Conservation (phyloP, 2,888 invertebrate species). For the Clitarchus hookeri region DNA sequence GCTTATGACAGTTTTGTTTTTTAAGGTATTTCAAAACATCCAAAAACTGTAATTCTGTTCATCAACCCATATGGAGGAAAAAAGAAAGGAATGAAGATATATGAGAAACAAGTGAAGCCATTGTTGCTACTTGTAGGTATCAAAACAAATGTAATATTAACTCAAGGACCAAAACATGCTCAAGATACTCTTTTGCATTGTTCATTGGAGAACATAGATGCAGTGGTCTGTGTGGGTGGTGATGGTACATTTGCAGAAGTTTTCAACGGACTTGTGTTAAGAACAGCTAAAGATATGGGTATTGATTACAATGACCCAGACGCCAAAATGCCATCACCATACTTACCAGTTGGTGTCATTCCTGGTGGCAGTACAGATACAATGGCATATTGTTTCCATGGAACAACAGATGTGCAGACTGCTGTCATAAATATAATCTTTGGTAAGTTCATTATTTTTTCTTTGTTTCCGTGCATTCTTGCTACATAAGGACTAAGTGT, state of each 20-base stretch:
- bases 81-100: slow-evolving; percentile 71
- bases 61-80: slow-evolving; percentile 86
- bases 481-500: too few relatives aligned
- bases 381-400: slow-evolving; percentile 77
- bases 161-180: slow-evolving; percentile 78
- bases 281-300: slow-evolving; percentile 60
- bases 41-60: slow-evolving; percentile 74
- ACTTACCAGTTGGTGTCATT: slow-evolving; percentile 68
- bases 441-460: slow-evolving; percentile 54
- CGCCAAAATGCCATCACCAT: slow-evolving; percentile 57
- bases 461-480: too few relatives aligned
- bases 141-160: slow-evolving; percentile 68
- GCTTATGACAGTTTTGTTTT: slow-evolving; percentile 31
- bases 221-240: slow-evolving; percentile 81
- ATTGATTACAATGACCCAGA: slow-evolving; percentile 61
- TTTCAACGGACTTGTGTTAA: slow-evolving; percentile 70
- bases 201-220: slow-evolving; percentile 59
- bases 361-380: slow-evolving; percentile 80
- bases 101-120: slow-evolving; percentile 72
- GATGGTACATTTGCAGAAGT: slow-evolving; percentile 87
- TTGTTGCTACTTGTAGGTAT: slow-evolving; percentile 67
- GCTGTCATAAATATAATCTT: slow-evolving; percentile 82
- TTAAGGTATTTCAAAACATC: slow-evolving; percentile 62
- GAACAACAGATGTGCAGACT: slow-evolving; percentile 77
- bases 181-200: slow-evolving; percentile 64